phyloP scores from a whole-genome alignment of 2,113 vertebrate genomes.

The Caretta caretta region DNA sequence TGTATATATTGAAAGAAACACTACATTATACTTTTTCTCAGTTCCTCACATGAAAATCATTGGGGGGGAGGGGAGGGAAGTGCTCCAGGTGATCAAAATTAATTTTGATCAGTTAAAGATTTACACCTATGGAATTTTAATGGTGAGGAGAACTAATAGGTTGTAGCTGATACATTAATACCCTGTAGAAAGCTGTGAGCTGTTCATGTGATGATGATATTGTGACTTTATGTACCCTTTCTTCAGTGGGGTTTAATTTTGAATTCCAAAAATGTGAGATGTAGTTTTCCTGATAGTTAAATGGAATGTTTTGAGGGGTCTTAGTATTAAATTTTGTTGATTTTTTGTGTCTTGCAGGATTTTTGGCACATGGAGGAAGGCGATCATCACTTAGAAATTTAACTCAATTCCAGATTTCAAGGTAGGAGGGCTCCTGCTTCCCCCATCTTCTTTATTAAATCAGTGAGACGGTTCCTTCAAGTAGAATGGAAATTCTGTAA shows the following conservation, averaged over 20 bases:
- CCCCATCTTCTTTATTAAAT: neutral
- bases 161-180: fast-evolving
- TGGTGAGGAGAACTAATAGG: neutral
- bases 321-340: neutral
- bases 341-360: conserved; percentile 44
- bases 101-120: fast-evolving
- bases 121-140: neutral
- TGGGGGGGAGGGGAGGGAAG: neutral
- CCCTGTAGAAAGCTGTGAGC: neutral
- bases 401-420: neutral
- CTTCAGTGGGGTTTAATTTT: neutral
- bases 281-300: neutral
- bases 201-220: fast-evolving
- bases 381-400: conserved; percentile 15
- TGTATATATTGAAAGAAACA: neutral
- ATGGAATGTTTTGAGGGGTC: neutral
- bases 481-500: neutral
- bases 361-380: conserved; percentile 66
- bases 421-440: conserved; percentile 30
- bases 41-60: fast-evolving
- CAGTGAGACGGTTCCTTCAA: neutral
- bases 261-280: fast-evolving
- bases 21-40: neutral
- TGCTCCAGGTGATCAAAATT: neutral
- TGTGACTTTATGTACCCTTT: fast-evolving